Percentiles rank a stretch among this genome's conserved stretches.
These are phyloP conservation scores for Maconellicoccus hirsutus DNA, from an alignment of 1,140 invertebrate genomes.

Conservation along the genomic window DNA sequence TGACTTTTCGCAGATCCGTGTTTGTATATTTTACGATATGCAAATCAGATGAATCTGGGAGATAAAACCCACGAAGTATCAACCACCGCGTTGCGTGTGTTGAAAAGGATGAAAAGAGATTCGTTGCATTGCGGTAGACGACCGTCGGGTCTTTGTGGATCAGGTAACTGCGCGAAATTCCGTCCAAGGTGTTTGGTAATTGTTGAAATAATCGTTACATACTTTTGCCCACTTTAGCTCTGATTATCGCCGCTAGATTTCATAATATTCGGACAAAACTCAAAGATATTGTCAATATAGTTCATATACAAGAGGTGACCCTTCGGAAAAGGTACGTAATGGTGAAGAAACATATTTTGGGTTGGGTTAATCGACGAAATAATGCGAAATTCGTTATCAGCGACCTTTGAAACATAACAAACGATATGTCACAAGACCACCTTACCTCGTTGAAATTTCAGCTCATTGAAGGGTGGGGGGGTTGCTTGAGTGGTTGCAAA, in stretches of 20 bases:
- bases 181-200: neutral
- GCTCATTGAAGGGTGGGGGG: too few relatives aligned
- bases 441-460: too few relatives aligned
- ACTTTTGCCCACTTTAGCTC: constrained; percentile 49
- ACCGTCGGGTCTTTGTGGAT: constrained; percentile 30
- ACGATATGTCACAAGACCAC: too few relatives aligned
- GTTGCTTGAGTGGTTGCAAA: too few relatives aligned
- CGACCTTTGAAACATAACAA: too few relatives aligned
- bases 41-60: constrained; percentile 85
- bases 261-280: constrained; percentile 83
- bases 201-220: too few relatives aligned
- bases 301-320: constrained; percentile 91
- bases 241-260: constrained; percentile 84
- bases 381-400: too few relatives aligned
- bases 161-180: constrained; percentile 26
- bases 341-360: too few relatives aligned
- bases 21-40: constrained; percentile 86
- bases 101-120: constrained; percentile 95
- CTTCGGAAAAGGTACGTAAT: constrained; percentile 58
- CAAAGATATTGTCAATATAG: constrained; percentile 84
- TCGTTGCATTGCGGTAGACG: constrained; percentile 26
- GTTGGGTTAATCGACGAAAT: too few relatives aligned
- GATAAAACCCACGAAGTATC: constrained; percentile 86
- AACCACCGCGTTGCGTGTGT: constrained; percentile 84
- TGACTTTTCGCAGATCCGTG: constrained; percentile 64